A percentile compares a stretch with the other conserved stretches of the same genome.
These are phyloP conservation scores for Thermophis baileyi DNA, from an alignment of 2,113 vertebrate genomes.

Conservation along the genomic window DNA sequence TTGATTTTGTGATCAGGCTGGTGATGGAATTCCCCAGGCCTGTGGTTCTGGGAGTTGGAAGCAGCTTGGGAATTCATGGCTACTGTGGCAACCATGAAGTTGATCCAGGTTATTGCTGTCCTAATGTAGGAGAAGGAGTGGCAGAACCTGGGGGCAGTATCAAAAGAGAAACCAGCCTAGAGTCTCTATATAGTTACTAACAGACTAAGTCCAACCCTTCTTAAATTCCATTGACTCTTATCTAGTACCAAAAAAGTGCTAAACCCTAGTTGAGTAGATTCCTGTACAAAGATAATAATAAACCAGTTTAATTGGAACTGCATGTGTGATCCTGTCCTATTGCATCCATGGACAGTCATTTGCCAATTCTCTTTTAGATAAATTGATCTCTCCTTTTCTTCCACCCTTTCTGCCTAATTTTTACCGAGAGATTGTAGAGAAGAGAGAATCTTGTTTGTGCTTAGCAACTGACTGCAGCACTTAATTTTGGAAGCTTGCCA, in stretches of 20 bases:
- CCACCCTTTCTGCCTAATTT: not conserved
- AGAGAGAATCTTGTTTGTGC: not conserved
- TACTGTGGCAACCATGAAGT: not conserved
- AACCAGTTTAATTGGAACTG: not conserved
- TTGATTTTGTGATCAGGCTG: not conserved
- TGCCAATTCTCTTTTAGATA: not conserved
- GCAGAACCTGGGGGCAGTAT: not conserved
- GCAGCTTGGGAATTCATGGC: not conserved
- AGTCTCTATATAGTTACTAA: not conserved
- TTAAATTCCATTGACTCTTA: not conserved
- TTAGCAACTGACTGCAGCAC: not conserved
- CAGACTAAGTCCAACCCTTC: not conserved
- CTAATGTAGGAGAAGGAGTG: not conserved
- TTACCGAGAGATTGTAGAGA: not conserved
- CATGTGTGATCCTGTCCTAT: not conserved
- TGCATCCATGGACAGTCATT: not conserved
- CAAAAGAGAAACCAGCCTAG: not conserved
- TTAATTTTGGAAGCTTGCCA: not conserved
- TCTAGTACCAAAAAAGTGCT: not conserved
- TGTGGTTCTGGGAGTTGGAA: not conserved
- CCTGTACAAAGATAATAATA: not conserved
- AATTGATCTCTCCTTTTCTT: not conserved
- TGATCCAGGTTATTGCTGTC: not conserved
- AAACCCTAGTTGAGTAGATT: not conserved
- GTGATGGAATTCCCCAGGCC: not conserved